Conservation (phyloP, 2,113 vertebrate species). For the Pipa parva region DNA sequence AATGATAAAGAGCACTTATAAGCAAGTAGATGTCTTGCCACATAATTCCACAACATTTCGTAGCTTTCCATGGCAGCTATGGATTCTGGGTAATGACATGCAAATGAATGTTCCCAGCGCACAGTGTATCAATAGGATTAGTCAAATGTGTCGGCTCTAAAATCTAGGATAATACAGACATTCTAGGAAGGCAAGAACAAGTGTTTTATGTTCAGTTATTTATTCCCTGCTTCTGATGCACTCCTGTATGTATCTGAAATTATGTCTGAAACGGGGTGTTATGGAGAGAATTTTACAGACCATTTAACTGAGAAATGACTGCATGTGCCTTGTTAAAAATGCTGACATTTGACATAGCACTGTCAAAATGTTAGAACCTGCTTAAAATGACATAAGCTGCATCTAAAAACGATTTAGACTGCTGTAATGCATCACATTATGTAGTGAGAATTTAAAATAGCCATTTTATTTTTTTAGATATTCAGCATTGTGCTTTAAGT, state of each 20-base stretch:
- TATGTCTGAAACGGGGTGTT: neutral
- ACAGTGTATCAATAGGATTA: slow-evolving; percentile 23
- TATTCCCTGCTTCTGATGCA: neutral
- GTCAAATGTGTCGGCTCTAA: slow-evolving; percentile 3
- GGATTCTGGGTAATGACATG: slow-evolving; percentile 29
- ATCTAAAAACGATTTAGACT: too few relatives aligned
- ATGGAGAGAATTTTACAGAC: neutral
- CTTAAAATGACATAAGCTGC: neutral
- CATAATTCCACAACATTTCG: slow-evolving; percentile 36
- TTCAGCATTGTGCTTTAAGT: too few relatives aligned
- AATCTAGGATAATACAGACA: neutral
- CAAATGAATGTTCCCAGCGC: slow-evolving; percentile 18
- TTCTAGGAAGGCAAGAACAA: neutral
- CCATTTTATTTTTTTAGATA: too few relatives aligned
- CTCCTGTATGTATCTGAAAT: neutral
- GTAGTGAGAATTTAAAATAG: too few relatives aligned
- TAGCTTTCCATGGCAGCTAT: slow-evolving; percentile 4
- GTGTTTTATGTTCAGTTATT: neutral
- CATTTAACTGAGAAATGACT: neutral
- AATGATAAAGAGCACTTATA: slow-evolving; percentile 41
- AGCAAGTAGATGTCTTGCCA: slow-evolving; percentile 31
- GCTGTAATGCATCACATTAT: too few relatives aligned
- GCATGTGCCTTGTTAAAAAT: neutral
- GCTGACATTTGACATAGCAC: neutral
- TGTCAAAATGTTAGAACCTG: neutral